A percentile compares a stretch with the other conserved stretches of the same genome.
Conservation (phyloP, 2,113 vertebrate genomes). For the Potamarius usumacintae region DNA sequence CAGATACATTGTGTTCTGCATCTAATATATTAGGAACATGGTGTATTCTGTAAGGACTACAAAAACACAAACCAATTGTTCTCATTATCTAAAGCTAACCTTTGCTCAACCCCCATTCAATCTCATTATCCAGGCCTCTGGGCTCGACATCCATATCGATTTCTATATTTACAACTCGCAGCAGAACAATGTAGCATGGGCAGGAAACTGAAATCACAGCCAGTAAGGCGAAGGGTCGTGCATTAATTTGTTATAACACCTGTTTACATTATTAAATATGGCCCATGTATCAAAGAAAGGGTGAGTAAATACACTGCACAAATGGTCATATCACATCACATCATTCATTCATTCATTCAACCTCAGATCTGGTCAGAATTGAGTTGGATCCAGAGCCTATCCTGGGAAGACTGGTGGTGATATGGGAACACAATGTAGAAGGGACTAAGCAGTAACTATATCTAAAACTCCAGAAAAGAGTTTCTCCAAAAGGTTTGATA, state of each 20-base stretch:
- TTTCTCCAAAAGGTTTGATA: background rate
- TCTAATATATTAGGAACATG: background rate
- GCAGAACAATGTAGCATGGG: constrained; percentile 9
- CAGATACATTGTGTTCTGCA: background rate
- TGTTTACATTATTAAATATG: constrained; percentile 1
- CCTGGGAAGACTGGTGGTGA: background rate
- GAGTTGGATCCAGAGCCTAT: background rate
- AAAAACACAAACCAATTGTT: constrained; percentile 14
- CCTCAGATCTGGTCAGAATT: background rate
- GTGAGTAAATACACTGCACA: background rate
- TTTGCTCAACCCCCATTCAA: constrained; percentile 24
- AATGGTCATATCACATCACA: background rate
- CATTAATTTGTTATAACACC: background rate
- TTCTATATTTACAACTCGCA: constrained; percentile 26
- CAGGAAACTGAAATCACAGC: constrained; percentile 25
- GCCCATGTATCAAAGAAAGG: constrained; percentile 6
- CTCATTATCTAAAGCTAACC: constrained; percentile 18
- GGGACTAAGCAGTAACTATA: background rate
- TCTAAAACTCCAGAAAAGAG: background rate
- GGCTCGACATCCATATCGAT: background rate
- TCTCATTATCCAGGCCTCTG: constrained; percentile 1
- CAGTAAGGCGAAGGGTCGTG: constrained; percentile 5
- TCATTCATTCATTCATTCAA: background rate
- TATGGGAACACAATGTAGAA: background rate
- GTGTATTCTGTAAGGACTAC: background rate